Percentiles rank a stretch among this genome's conserved stretches.
These are phyloP conservation scores for Erythrocercus mccallii DNA, from an alignment of 2,113 vertebrate genomes.

Conservation along the genomic window DNA sequence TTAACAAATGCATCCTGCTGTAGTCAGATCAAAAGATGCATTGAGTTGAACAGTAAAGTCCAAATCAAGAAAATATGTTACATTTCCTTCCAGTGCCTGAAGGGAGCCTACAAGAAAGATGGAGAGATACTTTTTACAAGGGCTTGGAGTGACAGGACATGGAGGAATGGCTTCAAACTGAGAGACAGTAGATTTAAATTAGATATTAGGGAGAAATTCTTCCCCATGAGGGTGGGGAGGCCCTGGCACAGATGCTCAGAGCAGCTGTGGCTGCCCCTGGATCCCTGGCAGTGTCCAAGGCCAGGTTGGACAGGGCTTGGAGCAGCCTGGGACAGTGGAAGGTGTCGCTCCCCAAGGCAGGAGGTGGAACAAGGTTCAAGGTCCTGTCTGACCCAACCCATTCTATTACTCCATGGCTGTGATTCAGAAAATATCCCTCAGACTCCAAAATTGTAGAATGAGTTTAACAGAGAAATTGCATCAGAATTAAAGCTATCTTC, in stretches of 20 bases:
- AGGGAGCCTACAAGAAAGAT: background rate
- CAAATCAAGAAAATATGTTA: background rate
- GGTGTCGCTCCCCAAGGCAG: background rate
- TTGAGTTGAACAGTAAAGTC: background rate
- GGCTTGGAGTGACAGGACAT: background rate
- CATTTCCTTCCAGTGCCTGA: background rate
- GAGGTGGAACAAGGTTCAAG: fast-evolving
- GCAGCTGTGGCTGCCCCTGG: background rate
- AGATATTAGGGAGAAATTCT: background rate
- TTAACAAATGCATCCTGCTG: background rate
- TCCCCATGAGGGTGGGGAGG: background rate
- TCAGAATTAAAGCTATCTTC: background rate
- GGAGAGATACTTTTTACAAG: background rate
- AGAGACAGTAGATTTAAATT: background rate
- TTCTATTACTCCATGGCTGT: background rate
- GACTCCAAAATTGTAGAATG: background rate
- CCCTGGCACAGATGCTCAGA: background rate
- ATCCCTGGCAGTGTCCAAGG: background rate
- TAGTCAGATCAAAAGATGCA: background rate
- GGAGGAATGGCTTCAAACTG: background rate
- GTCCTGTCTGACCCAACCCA: background rate
- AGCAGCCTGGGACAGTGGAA: fast-evolving
- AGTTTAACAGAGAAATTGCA: background rate
- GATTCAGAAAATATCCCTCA: background rate
- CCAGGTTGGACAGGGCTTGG: fast-evolving